phyloP scores from a whole-genome alignment of 2,888 invertebrate species.

The Troides helena region DNA sequence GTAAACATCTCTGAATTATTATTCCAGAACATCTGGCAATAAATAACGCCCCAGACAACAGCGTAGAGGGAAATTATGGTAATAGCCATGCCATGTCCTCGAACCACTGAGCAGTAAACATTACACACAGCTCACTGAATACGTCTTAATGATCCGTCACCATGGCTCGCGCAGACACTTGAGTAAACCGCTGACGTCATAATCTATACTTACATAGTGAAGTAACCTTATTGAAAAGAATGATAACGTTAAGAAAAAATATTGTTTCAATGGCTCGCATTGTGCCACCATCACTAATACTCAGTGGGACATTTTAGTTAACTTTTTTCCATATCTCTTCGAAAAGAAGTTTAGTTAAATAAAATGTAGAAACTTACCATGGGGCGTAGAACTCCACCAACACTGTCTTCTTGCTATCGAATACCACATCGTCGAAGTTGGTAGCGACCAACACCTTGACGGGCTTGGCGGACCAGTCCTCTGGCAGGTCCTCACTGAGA shows the following conservation, averaged over 20 bases:
- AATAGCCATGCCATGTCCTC: constrained; percentile 44
- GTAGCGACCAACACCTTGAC: constrained; percentile 95
- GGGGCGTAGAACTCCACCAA: constrained; percentile 99
- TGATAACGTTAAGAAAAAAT: too few species aligned
- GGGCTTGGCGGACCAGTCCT: constrained; percentile 97
- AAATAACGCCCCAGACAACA: neutral
- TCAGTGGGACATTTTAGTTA: too few species aligned
- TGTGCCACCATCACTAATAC: too few species aligned
- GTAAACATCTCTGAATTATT: neutral
- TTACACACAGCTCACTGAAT: constrained; percentile 52
- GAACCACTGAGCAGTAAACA: constrained; percentile 40
- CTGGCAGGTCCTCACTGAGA: constrained; percentile 95
- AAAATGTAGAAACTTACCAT: constrained; percentile 80
- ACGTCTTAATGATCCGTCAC: constrained; percentile 42
- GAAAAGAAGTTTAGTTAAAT: neutral
- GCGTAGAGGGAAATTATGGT: constrained; percentile 42
- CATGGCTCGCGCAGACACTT: constrained; percentile 41
- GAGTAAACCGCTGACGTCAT: constrained; percentile 38
- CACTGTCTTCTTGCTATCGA: constrained; percentile 92
- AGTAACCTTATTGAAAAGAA: too few species aligned
- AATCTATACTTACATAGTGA: neutral
- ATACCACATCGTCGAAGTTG: constrained; percentile 97
- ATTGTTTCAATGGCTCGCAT: too few species aligned
- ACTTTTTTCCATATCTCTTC: too few species aligned
- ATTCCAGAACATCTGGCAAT: constrained; percentile 3